phyloP scores from a whole-genome alignment of 2,888 invertebrate species.

The Tiliacea aurago region DNA sequence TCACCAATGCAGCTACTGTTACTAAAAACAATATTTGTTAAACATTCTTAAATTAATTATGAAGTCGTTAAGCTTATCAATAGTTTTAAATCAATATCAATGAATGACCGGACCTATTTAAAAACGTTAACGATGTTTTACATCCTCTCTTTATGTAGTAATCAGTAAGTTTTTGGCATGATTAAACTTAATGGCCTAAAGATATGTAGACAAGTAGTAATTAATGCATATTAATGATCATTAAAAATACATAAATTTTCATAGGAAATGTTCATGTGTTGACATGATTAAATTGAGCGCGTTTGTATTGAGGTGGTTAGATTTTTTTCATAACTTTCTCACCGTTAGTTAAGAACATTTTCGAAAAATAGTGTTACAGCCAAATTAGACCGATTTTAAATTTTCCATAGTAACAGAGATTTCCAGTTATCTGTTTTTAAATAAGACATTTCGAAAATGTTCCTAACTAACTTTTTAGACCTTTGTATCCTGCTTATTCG shows the following conservation, averaged over 20 bases:
- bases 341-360: too few relatives aligned
- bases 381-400: too few relatives aligned
- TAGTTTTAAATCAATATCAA: slow-evolving; percentile 25
- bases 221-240: slow-evolving; percentile 47
- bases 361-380: too few relatives aligned
- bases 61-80: slow-evolving; percentile 37
- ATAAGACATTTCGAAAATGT: too few relatives aligned
- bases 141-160: slow-evolving; percentile 53
- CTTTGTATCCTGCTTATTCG: too few relatives aligned
- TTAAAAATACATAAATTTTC: slow-evolving; percentile 42
- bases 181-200: slow-evolving; percentile 38
- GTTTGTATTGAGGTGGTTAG: neutral
- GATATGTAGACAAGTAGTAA: slow-evolving; percentile 50
- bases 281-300: slow-evolving; percentile 24
- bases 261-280: slow-evolving; percentile 19
- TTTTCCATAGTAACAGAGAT: too few relatives aligned
- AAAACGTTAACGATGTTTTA: slow-evolving; percentile 46
- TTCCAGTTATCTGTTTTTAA: too few relatives aligned
- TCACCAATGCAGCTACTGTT: slow-evolving; percentile 7
- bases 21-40: slow-evolving; percentile 23
- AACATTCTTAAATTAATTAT: slow-evolving; percentile 11
- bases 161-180: slow-evolving; percentile 54
- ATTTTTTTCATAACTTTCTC: neutral
- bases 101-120: slow-evolving; percentile 24
- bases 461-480: too few relatives aligned